Base-by-base conservation (phyloP, 2,888 invertebrate genomes). In the Scaptomyza caliginosa region DNA sequence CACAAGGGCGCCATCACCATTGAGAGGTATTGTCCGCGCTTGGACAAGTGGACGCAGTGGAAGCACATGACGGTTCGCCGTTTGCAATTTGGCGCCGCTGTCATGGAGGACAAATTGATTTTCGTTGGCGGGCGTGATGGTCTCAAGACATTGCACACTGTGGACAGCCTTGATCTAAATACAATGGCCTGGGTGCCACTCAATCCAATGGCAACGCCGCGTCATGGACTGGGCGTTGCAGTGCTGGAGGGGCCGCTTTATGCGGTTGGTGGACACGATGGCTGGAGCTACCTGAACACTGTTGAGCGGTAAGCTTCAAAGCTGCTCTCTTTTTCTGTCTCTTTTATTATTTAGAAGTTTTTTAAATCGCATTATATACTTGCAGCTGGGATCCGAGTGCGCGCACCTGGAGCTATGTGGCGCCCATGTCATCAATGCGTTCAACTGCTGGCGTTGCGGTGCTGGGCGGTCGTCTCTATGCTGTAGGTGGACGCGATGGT, bases 191-290 rank as follows among this genome's bases (percentile, higher is more conserved):
- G 98, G 97, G 95, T 94, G 54, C 93, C 94, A 17, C 90, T 98
- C 69, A 95, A 96, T 32, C 94, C 97, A 0, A 98, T 98, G 97
- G 96, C 95, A 84, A 97, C 97, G 8, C 97, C 97, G 89, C 93
- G 98, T 2, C 96, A 96, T 89, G 96, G 96, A 0, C 91, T 96
- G 62, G 96, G 95, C 10, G 96, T 96, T 23, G 95, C 96, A 2
- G 95, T 96, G 28, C 93, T 97, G 45, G 93, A 95, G 55, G 93
- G 93, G 0, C 97, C 97, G 0, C 93, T 98, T 60, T 98, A 98
- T 92, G 98, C 98, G 0, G 97, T 98, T 3, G 98, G 98, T 1
- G 98, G 98, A 0, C 98, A 98, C 89, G 98, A 98, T 91, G 98
- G 90, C 48, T 91, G 91, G 91, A 97, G 97, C 86, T 98, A 98